A percentile compares a stretch with the other conserved stretches of the same genome.
These are phyloP conservation scores for Agapornis roseicollis DNA, from an alignment of 2,113 vertebrate species.

Conservation along the genomic window DNA sequence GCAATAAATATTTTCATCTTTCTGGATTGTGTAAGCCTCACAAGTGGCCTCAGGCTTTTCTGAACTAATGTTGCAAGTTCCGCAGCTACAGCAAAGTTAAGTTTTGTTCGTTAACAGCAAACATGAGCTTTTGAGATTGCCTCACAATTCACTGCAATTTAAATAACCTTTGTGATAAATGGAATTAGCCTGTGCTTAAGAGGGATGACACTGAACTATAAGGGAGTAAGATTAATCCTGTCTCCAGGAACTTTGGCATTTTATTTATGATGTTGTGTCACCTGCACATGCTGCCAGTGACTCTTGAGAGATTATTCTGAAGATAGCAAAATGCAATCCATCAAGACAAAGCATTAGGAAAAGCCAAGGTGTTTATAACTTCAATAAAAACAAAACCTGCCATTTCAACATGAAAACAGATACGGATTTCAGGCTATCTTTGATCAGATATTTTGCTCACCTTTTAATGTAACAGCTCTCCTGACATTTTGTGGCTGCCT, in stretches of 20 bases:
- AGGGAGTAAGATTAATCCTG: neutral
- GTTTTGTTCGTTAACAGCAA: neutral
- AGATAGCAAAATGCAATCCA: neutral
- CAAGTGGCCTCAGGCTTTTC: neutral
- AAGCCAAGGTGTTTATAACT: neutral
- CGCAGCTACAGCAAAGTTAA: neutral
- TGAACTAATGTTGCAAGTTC: neutral
- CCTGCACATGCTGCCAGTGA: neutral
- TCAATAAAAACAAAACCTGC: neutral
- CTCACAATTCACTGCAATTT: neutral
- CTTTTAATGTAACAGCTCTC: neutral
- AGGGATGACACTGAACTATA: neutral
- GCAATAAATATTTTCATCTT: slow-evolving; percentile 14
- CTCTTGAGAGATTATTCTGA: neutral
- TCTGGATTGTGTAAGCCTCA: neutral
- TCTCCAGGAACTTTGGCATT: neutral
- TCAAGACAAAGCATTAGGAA: neutral
- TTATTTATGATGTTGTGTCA: neutral
- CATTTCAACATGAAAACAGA: neutral
- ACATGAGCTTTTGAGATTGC: neutral
- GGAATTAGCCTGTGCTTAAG: neutral
- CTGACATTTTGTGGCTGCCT: neutral
- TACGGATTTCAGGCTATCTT: neutral
- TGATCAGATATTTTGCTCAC: neutral
- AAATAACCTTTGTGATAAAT: neutral